Evolutionary conservation across 2,888 invertebrate species (phyloP).

Genomic region (Drosophila falleni): DNA sequence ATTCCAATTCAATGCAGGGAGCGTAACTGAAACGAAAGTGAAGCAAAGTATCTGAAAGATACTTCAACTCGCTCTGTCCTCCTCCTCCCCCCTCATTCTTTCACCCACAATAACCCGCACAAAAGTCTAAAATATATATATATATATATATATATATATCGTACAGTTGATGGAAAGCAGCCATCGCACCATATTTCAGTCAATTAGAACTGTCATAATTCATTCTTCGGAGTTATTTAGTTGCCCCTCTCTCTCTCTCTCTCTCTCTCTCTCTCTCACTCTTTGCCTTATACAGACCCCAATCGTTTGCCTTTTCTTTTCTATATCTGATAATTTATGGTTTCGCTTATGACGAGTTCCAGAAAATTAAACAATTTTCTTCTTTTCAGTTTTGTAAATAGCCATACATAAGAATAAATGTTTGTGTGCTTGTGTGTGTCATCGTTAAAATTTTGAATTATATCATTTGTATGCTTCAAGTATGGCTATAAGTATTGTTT

Average conservation of each 20-base stretch:
- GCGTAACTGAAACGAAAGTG: slow-evolving; percentile 74
- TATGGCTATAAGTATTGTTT: slow-evolving; percentile 34
- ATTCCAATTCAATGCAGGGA: slow-evolving; percentile 70
- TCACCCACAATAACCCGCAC: slow-evolving; percentile 57
- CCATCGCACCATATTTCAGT: slow-evolving; percentile 84
- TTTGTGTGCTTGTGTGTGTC: slow-evolving; percentile 17
- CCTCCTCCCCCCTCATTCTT: not conserved
- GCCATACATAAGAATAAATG: slow-evolving; percentile 20
- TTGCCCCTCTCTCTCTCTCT: slow-evolving; percentile 44
- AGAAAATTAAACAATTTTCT: slow-evolving; percentile 83
- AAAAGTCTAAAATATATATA: slow-evolving; percentile 35
- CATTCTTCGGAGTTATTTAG: slow-evolving; percentile 83
- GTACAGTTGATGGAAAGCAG: slow-evolving; percentile 79
- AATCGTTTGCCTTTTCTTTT: slow-evolving; percentile 34
- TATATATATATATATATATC: slow-evolving; percentile 16
- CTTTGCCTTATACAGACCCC: slow-evolving; percentile 14
- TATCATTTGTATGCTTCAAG: slow-evolving; percentile 50
- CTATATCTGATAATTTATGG: slow-evolving; percentile 79
- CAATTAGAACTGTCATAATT: slow-evolving; percentile 85
- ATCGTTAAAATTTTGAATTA: slow-evolving; percentile 47
- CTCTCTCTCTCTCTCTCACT: slow-evolving; percentile 8
- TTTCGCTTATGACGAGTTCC: slow-evolving; percentile 84
- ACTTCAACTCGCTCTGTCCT: slow-evolving; percentile 49
- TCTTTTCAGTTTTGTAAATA: slow-evolving; percentile 58
- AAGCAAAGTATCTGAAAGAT: slow-evolving; percentile 75